Base-by-base conservation (phyloP, 2,113 vertebrate genomes). In the Solea solea region DNA sequence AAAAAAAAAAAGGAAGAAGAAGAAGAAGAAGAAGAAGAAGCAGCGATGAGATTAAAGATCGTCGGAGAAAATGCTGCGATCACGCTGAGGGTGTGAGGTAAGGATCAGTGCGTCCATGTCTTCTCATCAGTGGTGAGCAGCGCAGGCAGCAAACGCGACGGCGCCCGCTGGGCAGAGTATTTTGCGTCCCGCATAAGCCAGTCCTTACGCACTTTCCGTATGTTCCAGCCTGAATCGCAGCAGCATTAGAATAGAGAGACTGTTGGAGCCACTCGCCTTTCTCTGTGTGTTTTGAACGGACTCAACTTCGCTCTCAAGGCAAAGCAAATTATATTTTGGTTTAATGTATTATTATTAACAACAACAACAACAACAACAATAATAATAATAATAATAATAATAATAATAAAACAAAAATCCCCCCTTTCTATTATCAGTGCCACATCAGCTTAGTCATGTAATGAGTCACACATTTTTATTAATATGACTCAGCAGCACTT, bases 151-250 rank as follows among this genome's bases (percentile, higher is more conserved):
- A 74, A 88, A 88, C 81, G 84, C 89, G 84, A 86, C 88, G 86
- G 85, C 86, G 85, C 87, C 86, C 86, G 84, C 88, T 89, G 88
- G 86, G 86, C 87, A 87, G 83, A 84, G 86, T 82, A 60, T 71
- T 85, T 81, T 90, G 85, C 90, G 90, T 92, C 85, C 88, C 83
- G 86, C 87, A 84, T 58, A 73, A 84, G 75, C 80, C 74, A 60
- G 74, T 76, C 81, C 82, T 87, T 92, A 92, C 91, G 91, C 89
- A 92, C 83, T 71, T 86, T 88, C 74, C 91, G 88, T 90, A 93
- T 80, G 78, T 83, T 59, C 21, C 68, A 1, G 61, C 25, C 75
- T 87, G 89, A 92, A 89, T 87, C 79, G 62, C 80, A 89, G 14
- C 57, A 50, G 71, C 65, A 50, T 55, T 54, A 50, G 67, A 70